These are phyloP conservation scores for Sebastes alutus DNA, from an alignment of 2,797 vertebrate genomes.

Conservation along the genomic window DNA sequence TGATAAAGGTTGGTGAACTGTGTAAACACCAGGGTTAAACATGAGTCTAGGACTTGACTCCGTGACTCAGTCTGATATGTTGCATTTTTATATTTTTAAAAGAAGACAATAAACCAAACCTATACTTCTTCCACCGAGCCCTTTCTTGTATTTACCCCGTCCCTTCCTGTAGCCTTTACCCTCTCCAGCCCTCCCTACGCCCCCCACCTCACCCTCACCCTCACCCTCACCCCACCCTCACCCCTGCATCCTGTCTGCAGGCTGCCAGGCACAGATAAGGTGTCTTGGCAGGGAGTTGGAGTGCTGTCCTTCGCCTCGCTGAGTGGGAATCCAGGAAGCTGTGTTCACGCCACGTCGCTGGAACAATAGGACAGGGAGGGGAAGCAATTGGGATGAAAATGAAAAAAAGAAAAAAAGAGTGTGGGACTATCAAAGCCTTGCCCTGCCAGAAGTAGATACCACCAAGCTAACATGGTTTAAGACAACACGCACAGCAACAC, in stretches of 20 bases:
- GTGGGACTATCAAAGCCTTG: constrained; percentile 21
- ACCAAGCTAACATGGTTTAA: background rate
- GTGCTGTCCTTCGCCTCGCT: constrained; percentile 73
- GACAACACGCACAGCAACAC: background rate
- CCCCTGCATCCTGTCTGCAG: constrained; percentile 77
- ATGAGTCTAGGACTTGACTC: background rate
- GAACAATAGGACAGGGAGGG: constrained; percentile 74
- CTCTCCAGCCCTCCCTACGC: background rate
- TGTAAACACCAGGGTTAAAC: background rate
- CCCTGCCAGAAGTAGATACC: constrained; percentile 24
- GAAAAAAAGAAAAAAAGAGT: constrained; percentile 15
- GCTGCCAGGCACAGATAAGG: constrained; percentile 82
- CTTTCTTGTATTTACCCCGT: constrained; percentile 27
- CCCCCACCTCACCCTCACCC: constrained; percentile 5
- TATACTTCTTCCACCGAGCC: constrained; percentile 14
- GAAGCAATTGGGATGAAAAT: constrained; percentile 55
- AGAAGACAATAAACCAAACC: background rate
- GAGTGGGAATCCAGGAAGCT: constrained; percentile 79
- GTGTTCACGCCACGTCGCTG: constrained; percentile 57
- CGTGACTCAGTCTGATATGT: background rate
- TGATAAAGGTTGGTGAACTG: background rate
- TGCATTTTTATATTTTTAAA: background rate
- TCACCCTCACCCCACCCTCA: constrained; percentile 7
- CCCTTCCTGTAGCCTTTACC: constrained; percentile 58
- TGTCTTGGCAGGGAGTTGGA: constrained; percentile 75